A percentile compares a stretch with the other conserved stretches of the same genome.
Evolutionary conservation across 2,797 vertebrate species (phyloP).

Genomic region (Phaenicophaeus curvirostris): DNA sequence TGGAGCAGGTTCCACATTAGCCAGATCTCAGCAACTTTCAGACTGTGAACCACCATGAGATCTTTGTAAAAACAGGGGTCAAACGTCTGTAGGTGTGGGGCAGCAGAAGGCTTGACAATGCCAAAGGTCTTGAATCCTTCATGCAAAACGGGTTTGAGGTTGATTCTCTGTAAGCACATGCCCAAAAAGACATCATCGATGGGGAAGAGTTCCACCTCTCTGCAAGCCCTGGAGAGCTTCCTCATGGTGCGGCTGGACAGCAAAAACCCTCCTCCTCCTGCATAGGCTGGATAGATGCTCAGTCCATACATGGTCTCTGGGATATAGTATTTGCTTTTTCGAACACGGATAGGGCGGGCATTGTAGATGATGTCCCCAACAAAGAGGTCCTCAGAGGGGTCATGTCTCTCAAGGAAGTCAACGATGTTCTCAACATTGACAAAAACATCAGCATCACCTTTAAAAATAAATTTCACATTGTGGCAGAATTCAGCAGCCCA

Average conservation of each 20-base stretch:
- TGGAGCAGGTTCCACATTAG: slow-evolving; percentile 97
- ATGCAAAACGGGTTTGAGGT: slow-evolving; percentile 85
- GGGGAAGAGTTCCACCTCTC: slow-evolving; percentile 94
- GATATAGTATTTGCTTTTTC: slow-evolving; percentile 92
- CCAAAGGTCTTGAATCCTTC: slow-evolving; percentile 96
- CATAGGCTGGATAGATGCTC: slow-evolving; percentile 88
- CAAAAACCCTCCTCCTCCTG: slow-evolving; percentile 93
- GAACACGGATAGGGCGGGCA: slow-evolving; percentile 88
- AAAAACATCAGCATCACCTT: slow-evolving; percentile 93
- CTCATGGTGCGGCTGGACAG: slow-evolving; percentile 88
- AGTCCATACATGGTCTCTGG: slow-evolving; percentile 91
- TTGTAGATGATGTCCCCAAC: slow-evolving; percentile 93
- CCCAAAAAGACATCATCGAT: slow-evolving; percentile 97
- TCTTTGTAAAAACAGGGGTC: slow-evolving; percentile 97
- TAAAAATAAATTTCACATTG: slow-evolving; percentile 89
- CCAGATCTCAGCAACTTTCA: slow-evolving; percentile 95
- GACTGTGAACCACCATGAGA: slow-evolving; percentile 95
- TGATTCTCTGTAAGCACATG: slow-evolving; percentile 95
- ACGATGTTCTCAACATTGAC: slow-evolving; percentile 94
- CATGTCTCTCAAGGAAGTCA: slow-evolving; percentile 83
- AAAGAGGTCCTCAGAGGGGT: slow-evolving; percentile 84
- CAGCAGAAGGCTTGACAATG: slow-evolving; percentile 89
- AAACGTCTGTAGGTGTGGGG: slow-evolving; percentile 91
- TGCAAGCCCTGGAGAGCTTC: slow-evolving; percentile 86
- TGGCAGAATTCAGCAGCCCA: slow-evolving; percentile 91